phyloP scores from a whole-genome alignment of 2,797 vertebrate genomes.

The Phoebastria nigripes region DNA sequence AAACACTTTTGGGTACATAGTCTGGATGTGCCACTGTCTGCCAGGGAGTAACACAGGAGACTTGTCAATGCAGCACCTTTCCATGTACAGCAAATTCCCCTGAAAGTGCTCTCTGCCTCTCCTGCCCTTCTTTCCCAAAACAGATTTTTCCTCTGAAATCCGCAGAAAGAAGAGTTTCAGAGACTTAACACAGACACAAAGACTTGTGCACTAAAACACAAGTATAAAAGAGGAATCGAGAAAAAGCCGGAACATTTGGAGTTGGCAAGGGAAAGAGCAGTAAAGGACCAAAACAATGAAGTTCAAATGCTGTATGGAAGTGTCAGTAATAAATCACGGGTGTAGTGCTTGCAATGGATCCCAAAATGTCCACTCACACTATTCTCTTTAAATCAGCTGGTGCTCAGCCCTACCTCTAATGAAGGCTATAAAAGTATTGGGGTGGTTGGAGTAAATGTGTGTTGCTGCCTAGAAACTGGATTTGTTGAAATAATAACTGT shows the following conservation, averaged over 20 bases:
- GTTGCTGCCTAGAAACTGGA: neutral
- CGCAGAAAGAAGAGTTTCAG: neutral
- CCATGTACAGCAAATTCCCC: neutral
- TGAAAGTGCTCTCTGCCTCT: neutral
- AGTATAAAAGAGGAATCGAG: accelerated
- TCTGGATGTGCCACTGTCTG: neutral
- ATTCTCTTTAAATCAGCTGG: neutral
- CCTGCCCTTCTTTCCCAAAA: neutral
- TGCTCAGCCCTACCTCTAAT: neutral
- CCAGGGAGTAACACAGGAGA: neutral
- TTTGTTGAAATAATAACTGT: neutral
- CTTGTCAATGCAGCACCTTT: neutral
- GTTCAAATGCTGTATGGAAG: neutral
- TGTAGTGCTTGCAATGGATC: neutral
- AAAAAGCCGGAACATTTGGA: neutral
- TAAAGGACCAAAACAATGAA: neutral
- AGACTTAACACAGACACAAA: neutral
- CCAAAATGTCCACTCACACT: neutral
- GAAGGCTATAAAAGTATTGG: neutral
- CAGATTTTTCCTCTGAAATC: neutral
- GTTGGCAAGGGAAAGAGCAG: neutral
- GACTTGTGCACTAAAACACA: neutral
- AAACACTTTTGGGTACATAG: neutral
- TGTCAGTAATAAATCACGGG: neutral
- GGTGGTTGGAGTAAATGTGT: neutral